Evolutionary conservation across 2,888 invertebrate genomes (phyloP).

Genomic region (Linnaemya tessellans): DNA sequence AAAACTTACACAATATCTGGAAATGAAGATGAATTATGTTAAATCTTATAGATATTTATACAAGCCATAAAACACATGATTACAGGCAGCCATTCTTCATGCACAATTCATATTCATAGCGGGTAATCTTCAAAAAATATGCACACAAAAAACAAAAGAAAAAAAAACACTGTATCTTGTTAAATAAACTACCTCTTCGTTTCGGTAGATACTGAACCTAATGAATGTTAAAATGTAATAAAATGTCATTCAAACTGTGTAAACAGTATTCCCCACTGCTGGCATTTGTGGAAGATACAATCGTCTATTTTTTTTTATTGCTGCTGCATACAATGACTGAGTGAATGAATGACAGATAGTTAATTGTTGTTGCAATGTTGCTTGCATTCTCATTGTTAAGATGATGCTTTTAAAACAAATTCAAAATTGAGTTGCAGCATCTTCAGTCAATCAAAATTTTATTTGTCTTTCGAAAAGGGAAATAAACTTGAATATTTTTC

Average conservation of each 20-base stretch:
- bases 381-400: slow-evolving; percentile 36
- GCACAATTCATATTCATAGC: slow-evolving; percentile 27
- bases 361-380: slow-evolving; percentile 33
- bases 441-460: slow-evolving; percentile 50
- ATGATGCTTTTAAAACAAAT: slow-evolving; percentile 27
- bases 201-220: slow-evolving; percentile 34
- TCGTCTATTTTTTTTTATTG: slow-evolving; percentile 28
- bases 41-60: slow-evolving; percentile 34
- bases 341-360: slow-evolving; percentile 23
- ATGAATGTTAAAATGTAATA: slow-evolving; percentile 51
- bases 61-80: slow-evolving; percentile 4
- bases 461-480: slow-evolving; percentile 31
- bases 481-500: slow-evolving; percentile 48
- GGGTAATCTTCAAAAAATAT: slow-evolving; percentile 22
- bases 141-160: neutral
- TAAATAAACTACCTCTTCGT: slow-evolving; percentile 29
- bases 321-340: slow-evolving; percentile 20
- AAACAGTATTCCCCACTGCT: slow-evolving; percentile 19
- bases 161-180: neutral
- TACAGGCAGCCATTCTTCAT: slow-evolving; percentile 13
- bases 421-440: slow-evolving; percentile 21
- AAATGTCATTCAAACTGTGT: slow-evolving; percentile 43
- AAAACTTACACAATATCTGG: slow-evolving; percentile 57
- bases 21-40: slow-evolving; percentile 58
- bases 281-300: neutral